Evolutionary conservation across 2,113 vertebrate genomes (phyloP).

Genomic region (Neolamprologus devosi): DNA sequence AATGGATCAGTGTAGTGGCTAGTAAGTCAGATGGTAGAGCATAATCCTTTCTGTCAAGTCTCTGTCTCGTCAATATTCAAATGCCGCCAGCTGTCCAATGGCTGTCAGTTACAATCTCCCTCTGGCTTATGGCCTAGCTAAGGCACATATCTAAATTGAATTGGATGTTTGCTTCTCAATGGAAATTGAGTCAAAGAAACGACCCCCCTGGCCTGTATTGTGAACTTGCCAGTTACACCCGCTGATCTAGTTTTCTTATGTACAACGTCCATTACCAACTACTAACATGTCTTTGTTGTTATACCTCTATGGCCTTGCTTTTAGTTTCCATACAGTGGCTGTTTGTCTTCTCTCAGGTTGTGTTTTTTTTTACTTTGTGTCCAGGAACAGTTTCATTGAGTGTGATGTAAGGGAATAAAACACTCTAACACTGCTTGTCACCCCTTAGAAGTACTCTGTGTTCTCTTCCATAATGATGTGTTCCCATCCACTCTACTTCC

Average conservation of each 20-base stretch:
- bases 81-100: conserved; percentile 65
- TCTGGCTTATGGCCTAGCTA: conserved; percentile 46
- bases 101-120: conserved; percentile 70
- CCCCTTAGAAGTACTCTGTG: neutral
- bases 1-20: conserved; percentile 66
- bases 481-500: neutral
- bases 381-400: neutral
- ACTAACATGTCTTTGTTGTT: neutral
- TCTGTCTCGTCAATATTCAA: conserved; percentile 74
- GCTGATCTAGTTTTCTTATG: conserved; percentile 26
- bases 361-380: neutral
- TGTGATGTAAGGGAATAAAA: neutral
- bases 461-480: neutral
- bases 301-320: neutral
- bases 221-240: conserved; percentile 56
- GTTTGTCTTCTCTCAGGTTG: neutral
- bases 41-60: conserved; percentile 72
- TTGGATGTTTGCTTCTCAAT: conserved; percentile 66
- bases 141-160: conserved; percentile 72
- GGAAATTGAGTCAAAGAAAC: conserved; percentile 61
- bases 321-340: neutral
- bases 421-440: neutral
- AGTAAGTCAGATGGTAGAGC: conserved; percentile 65
- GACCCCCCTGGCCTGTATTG: conserved; percentile 48
- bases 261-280: conserved; percentile 2